Percentiles rank a stretch among this genome's conserved stretches.
These are phyloP conservation scores for Papilio elwesi DNA, from an alignment of 2,888 invertebrate species.

Conservation along the genomic window DNA sequence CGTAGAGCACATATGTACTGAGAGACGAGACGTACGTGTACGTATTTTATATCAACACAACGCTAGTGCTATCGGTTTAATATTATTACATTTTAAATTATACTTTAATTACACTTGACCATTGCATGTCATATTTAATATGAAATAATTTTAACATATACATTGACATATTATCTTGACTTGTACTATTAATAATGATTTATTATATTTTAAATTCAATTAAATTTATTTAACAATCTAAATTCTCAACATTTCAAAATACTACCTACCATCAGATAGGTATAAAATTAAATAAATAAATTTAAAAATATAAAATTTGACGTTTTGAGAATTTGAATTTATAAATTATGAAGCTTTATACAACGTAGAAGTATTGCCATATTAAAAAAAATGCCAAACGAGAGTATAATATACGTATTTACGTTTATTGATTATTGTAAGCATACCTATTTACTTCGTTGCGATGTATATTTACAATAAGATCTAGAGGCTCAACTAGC, in stretches of 20 bases:
- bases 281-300: neutral
- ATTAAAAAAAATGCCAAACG: slow-evolving; percentile 27
- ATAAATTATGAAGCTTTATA: neutral
- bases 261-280: too few relatives aligned
- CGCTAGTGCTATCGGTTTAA: too few relatives aligned
- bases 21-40: neutral
- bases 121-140: neutral
- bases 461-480: too few relatives aligned
- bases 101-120: neutral
- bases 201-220: neutral
- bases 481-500: slow-evolving; percentile 14
- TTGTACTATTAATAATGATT: neutral
- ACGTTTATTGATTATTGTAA: neutral
- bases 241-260: neutral
- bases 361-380: slow-evolving; percentile 10
- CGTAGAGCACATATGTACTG: too few relatives aligned
- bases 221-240: neutral
- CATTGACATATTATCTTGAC: neutral
- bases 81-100: neutral
- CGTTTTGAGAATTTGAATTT: neutral
- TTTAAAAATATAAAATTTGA: neutral
- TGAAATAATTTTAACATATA: slow-evolving; percentile 1
- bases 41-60: neutral
- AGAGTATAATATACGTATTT: neutral
- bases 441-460: too few relatives aligned